Conservation (phyloP, 2,113 vertebrate species). For the Hemiscyllium ocellatum region DNA sequence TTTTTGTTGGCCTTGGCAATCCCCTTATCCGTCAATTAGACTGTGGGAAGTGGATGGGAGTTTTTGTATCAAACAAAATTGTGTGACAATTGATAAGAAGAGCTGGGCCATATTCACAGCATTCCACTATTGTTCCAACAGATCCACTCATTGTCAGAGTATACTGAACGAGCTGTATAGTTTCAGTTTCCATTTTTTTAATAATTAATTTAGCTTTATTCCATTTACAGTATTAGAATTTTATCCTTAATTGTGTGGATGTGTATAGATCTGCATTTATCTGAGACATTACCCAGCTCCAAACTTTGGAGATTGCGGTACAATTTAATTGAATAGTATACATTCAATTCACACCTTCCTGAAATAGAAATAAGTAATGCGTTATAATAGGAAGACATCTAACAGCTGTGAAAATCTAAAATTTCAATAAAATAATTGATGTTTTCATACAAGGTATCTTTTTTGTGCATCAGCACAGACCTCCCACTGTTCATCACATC, state of each 20-base stretch:
- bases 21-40: not conserved
- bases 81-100: not conserved
- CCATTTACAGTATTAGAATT: not conserved
- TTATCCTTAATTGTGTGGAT: not conserved
- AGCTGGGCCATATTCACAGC: not conserved
- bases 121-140: not conserved
- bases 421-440: conserved; percentile 11
- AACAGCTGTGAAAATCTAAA: not conserved
- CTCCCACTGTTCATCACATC: not conserved
- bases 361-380: not conserved
- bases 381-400: not conserved
- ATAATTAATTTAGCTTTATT: not conserved
- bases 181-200: not conserved
- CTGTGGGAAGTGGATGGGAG: not conserved
- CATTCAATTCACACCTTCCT: not conserved
- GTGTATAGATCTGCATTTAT: not conserved
- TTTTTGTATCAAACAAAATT: not conserved
- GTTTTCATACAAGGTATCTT: not conserved
- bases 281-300: not conserved
- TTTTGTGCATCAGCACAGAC: not conserved
- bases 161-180: too few species aligned
- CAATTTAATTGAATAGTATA: not conserved
- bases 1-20: not conserved
- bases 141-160: not conserved
- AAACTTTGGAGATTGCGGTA: not conserved